Evolutionary conservation across 2,797 vertebrate species (phyloP), one percentile per base, ranked within the genome.

Genomic region (Hydrolagus colliei): DNA sequence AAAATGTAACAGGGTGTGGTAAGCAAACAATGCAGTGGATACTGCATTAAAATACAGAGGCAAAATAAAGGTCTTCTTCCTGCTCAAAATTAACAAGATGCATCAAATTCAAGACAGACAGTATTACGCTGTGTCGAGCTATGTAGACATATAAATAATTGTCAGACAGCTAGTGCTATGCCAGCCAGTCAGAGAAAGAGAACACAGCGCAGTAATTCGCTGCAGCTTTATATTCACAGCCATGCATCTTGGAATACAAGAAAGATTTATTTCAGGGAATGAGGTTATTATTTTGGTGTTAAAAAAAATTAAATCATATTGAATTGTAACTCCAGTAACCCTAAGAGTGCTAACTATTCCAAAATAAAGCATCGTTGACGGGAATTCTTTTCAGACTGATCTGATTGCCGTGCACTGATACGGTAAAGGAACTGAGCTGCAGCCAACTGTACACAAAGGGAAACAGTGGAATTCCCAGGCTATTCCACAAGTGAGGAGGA

Each of bases 1-100:
- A 41, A 84, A 80, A 80, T 80, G 22, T 63, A 80, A 16, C 78
- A 67, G 78, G 78, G 78, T 80, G 78, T 80, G 78, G 78, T 80
- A 59, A 65, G 62, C 78, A 80, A 80, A 80, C 78, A 80, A 80
- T 80, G 78, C 61, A 80, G 77, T 80, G 61, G 61, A n/a, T 20
- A 16, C 77, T 63, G 13, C 65, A n/a, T 27, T 27, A 27, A 27
- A 41, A 32, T 16, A 22, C 7, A 65, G 59, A 80, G 78, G 18
- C 9, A 65, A 52, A 52, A 52, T 52, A 52, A 52, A 52, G 61
- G 32, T 22, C 59, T 18, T 79, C 11, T 1, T 63, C 63, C 13
- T 9, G 18, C 27, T 67, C 9, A 11, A 32, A 65, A 78, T 62
- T 78, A 78, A 78, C 59, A 67, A 32, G 32, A 7, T 32, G 63